phyloP scores from a whole-genome alignment of 2,113 vertebrate species.

The Sapayoa aenigma region DNA sequence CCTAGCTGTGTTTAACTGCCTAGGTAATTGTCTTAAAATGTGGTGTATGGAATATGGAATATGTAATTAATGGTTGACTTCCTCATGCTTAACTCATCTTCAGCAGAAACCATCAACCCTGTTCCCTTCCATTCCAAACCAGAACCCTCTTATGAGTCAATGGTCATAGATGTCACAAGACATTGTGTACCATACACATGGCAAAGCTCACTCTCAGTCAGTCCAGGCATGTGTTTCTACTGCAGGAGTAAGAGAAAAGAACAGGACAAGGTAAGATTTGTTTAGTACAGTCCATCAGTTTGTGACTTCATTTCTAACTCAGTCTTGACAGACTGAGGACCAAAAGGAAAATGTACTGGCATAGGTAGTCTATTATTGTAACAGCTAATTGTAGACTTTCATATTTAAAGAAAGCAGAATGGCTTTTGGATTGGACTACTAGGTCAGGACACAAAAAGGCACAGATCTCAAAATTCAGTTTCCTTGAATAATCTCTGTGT shows the following conservation, averaged over 20 bases:
- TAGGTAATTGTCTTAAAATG: neutral
- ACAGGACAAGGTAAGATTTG: neutral
- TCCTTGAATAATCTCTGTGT: neutral
- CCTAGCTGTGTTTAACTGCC: neutral
- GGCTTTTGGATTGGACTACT: neutral
- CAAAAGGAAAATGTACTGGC: neutral
- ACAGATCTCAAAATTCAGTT: neutral
- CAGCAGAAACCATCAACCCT: neutral
- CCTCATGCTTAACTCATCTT: neutral
- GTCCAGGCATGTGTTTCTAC: neutral
- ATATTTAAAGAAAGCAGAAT: neutral
- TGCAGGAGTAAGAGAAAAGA: neutral
- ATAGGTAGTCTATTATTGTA: neutral
- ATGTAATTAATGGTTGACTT: neutral
- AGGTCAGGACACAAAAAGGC: neutral
- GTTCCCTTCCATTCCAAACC: neutral
- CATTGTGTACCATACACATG: fast-evolving
- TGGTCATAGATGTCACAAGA: neutral
- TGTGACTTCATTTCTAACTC: neutral
- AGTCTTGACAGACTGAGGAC: neutral
- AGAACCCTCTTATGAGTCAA: neutral
- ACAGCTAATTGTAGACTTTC: neutral
- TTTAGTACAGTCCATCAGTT: neutral
- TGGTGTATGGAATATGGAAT: neutral
- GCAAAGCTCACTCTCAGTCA: neutral